These are phyloP conservation scores for Epinotia demarniana DNA, from an alignment of 2,888 invertebrate genomes.

Conservation along the genomic window DNA sequence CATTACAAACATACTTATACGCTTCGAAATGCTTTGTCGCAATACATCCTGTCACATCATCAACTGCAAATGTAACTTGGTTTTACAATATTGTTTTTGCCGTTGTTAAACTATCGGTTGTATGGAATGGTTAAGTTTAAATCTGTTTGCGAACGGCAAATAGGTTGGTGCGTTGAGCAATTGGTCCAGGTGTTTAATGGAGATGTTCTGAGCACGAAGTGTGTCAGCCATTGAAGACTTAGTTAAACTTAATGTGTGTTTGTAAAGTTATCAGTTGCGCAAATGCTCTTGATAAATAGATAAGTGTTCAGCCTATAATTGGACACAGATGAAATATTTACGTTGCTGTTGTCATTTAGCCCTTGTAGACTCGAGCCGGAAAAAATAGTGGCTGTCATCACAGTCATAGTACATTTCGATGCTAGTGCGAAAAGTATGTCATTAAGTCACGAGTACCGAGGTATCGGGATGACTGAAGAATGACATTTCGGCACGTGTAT, in stretches of 20 bases:
- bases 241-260: constrained; percentile 38
- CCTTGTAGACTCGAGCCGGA: too few species aligned
- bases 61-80: constrained; percentile 16
- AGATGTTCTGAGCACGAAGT: constrained; percentile 38
- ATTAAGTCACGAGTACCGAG: too few species aligned
- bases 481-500: too few species aligned
- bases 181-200: constrained; percentile 35
- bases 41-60: neutral
- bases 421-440: too few species aligned
- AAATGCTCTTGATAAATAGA: constrained; percentile 13
- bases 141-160: constrained; percentile 1
- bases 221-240: constrained; percentile 38
- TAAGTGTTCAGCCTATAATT: neutral
- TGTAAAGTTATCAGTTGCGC: constrained; percentile 32
- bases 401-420: too few species aligned
- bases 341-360: too few species aligned
- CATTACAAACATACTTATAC: constrained; percentile 9
- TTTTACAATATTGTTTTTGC: constrained; percentile 19
- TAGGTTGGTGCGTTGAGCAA: constrained; percentile 23
- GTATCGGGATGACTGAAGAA: too few species aligned
- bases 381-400: too few species aligned
- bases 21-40: neutral
- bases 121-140: neutral
- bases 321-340: neutral
- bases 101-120: neutral